Evolutionary conservation across 2,888 invertebrate species (phyloP).

Genomic region (Drosophila pseudotakahashii): DNA sequence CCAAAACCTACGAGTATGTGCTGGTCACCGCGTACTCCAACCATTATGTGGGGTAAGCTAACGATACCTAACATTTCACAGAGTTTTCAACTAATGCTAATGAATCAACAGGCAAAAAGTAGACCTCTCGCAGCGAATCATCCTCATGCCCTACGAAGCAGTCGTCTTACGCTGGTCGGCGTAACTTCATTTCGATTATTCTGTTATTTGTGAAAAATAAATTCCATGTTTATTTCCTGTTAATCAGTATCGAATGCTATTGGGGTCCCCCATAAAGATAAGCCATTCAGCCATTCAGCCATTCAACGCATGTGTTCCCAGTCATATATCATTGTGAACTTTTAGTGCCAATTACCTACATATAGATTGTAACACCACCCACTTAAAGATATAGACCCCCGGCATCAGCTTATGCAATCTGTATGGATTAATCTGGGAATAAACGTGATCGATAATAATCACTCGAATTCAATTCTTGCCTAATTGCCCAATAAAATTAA

Average conservation of each 20-base stretch:
- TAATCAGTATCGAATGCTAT: slow-evolving; percentile 33
- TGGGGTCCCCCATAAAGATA: slow-evolving; percentile 45
- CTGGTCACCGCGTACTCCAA: slow-evolving; percentile 71
- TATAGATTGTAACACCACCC: slow-evolving; percentile 11
- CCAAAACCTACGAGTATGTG: slow-evolving; percentile 70
- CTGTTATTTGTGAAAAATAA: neutral
- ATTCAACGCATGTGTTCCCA: slow-evolving; percentile 16
- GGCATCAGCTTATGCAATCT: slow-evolving; percentile 8
- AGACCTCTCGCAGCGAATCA: slow-evolving; percentile 56
- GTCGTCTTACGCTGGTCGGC: slow-evolving; percentile 72
- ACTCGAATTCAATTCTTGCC: slow-evolving; percentile 1
- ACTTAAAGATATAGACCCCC: slow-evolving; percentile 21
- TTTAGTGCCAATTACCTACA: slow-evolving; percentile 20
- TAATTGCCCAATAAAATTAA: slow-evolving; percentile 13
- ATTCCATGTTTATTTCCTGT: neutral
- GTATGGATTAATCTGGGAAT: slow-evolving; percentile 4
- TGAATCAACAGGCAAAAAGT: slow-evolving; percentile 60
- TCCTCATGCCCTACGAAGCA: slow-evolving; percentile 79
- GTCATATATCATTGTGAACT: neutral
- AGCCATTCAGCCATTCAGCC: too few relatives aligned
- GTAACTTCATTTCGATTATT: slow-evolving; percentile 14
- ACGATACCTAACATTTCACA: neutral
- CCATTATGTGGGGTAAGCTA: slow-evolving; percentile 69
- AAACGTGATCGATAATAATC: neutral
- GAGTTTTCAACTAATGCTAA: neutral